Conservation (phyloP, 2,113 vertebrate species). For the Phyllopteryx taeniolatus region DNA sequence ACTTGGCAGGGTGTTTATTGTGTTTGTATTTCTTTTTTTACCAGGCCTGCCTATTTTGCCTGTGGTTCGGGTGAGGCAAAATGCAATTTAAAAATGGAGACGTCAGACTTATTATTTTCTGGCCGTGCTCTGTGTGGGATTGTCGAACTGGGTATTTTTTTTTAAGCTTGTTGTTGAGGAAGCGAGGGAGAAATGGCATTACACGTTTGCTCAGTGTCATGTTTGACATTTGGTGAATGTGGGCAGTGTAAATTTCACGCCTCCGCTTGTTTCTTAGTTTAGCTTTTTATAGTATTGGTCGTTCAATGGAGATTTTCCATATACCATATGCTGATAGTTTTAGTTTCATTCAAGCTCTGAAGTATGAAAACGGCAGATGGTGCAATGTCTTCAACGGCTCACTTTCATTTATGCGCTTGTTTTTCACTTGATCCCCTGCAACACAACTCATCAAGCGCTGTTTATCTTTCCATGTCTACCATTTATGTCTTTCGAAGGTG, state of each 20-base stretch:
- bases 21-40: neutral
- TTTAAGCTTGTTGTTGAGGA: slow-evolving; percentile 1
- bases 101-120: slow-evolving; percentile 1
- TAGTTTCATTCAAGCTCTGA: slow-evolving; percentile 32
- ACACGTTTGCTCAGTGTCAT: slow-evolving; percentile 56
- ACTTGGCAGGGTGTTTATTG: neutral
- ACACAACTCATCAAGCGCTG: slow-evolving; percentile 24
- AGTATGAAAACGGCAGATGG: slow-evolving; percentile 42
- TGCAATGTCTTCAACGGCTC: slow-evolving; percentile 29
- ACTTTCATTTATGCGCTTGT: slow-evolving; percentile 16
- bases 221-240: slow-evolving; percentile 73
- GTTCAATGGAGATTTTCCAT: slow-evolving; percentile 12
- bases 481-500: slow-evolving; percentile 48
- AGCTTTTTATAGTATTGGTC: slow-evolving; percentile 27
- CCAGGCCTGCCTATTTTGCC: neutral
- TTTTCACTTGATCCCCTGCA: slow-evolving; percentile 12
- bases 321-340: slow-evolving; percentile 20
- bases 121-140: neutral
- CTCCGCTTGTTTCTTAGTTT: slow-evolving; percentile 37
- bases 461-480: slow-evolving; percentile 53
- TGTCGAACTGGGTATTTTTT: neutral
- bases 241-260: slow-evolving; percentile 67
- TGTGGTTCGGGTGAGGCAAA: neutral
- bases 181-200: slow-evolving; percentile 37
- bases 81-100: neutral